phyloP scores from a whole-genome alignment of 2,797 vertebrate species.

The Typhlichthys subterraneus region DNA sequence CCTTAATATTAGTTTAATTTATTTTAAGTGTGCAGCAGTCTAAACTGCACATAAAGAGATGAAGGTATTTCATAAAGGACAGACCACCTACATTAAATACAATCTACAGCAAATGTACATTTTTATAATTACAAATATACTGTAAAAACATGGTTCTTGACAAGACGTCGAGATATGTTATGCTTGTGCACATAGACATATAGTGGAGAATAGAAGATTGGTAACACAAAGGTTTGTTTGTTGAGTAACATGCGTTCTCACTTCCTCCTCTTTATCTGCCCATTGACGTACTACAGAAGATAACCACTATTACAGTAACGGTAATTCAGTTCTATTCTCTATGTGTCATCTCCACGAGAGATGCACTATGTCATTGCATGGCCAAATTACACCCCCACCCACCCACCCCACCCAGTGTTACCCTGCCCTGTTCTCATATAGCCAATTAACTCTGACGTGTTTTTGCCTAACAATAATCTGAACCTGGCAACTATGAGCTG shows the following conservation, averaged over 20 bases:
- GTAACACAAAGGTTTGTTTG: slow-evolving; percentile 49
- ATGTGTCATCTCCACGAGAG: slow-evolving; percentile 54
- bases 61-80: no score
- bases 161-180: no score
- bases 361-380: slow-evolving; percentile 66
- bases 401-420: slow-evolving; percentile 17
- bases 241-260: slow-evolving; percentile 65
- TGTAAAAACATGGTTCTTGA: not conserved
- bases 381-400: slow-evolving; percentile 19
- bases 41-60: no score
- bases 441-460: slow-evolving; percentile 1
- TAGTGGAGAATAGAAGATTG: slow-evolving; percentile 16
- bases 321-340: slow-evolving; percentile 86
- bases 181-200: not conserved
- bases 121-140: no score
- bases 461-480: no score
- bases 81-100: no score
- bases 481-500: no score
- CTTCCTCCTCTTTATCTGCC: slow-evolving; percentile 61
- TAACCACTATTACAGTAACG: slow-evolving; percentile 98
- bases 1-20: no score
- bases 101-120: no score
- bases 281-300: slow-evolving; percentile 90
- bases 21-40: no score
- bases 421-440: slow-evolving; percentile 21